phyloP scores from a whole-genome alignment of 2,113 vertebrate species.

The Oophaga pumilio region DNA sequence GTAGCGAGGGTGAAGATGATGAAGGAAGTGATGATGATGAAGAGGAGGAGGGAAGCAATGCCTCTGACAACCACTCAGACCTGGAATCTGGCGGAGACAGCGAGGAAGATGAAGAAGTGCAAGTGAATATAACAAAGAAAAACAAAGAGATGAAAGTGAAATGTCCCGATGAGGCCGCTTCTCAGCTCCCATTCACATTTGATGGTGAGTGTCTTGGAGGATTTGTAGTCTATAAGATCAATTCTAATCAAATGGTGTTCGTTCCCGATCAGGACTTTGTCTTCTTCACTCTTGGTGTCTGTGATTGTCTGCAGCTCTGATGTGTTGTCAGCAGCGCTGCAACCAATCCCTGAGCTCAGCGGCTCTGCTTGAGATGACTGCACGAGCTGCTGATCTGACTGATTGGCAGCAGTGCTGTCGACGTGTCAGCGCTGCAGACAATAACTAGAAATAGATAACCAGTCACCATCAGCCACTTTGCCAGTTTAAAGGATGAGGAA shows the following conservation, averaged over 20 bases:
- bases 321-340: no score
- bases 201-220: conserved; percentile 70
- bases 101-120: conserved; percentile 59
- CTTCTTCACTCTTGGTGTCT: neutral
- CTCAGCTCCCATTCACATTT: conserved; percentile 88
- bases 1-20: conserved; percentile 38
- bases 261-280: neutral
- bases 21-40: conserved; percentile 61
- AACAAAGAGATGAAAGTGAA: conserved; percentile 59
- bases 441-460: no score
- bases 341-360: no score
- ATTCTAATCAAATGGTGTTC: neutral
- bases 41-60: conserved; percentile 22
- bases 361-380: no score
- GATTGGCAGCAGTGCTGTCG: no score
- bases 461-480: no score
- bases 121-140: conserved; percentile 41
- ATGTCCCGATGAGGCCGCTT: conserved; percentile 68
- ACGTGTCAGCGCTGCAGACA: no score
- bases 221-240: neutral
- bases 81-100: conserved; percentile 77
- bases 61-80: conserved; percentile 76
- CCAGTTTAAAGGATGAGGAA: no score
- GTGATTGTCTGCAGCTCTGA: no score
- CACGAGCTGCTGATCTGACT: no score